Evolutionary conservation across 2,797 vertebrate genomes (phyloP).

Genomic region (Scleropages formosus): DNA sequence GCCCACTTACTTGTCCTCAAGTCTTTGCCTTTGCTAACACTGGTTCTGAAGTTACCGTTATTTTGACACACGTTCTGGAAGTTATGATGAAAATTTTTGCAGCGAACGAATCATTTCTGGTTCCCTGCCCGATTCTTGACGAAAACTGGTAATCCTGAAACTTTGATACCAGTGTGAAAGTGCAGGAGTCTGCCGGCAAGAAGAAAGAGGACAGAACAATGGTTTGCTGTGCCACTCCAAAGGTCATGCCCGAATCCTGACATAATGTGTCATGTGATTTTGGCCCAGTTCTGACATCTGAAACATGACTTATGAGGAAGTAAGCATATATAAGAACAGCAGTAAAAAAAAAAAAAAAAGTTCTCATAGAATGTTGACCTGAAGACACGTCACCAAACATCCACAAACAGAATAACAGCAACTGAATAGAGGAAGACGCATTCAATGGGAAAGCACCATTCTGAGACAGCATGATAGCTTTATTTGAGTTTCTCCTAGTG

Average conservation of each 20-base stretch:
- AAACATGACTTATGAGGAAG: not conserved
- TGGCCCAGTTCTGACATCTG: not conserved
- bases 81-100: no score
- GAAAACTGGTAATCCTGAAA: not conserved
- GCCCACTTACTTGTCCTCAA: not conserved
- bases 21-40: not conserved
- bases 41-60: not conserved
- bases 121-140: not conserved
- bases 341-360: no score
- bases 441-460: no score
- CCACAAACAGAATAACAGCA: no score
- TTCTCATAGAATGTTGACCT: no score
- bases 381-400: no score
- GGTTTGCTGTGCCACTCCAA: no score
- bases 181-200: not conserved
- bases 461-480: no score
- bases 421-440: no score
- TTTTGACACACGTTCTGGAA: not conserved
- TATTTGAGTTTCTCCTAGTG: no score
- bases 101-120: no score
- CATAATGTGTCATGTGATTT: not conserved
- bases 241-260: not conserved
- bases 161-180: not conserved
- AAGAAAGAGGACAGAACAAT: not conserved
- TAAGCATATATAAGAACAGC: not conserved